Conservation (phyloP, 1,140 invertebrate species). For the Drosophila mayri region DNA sequence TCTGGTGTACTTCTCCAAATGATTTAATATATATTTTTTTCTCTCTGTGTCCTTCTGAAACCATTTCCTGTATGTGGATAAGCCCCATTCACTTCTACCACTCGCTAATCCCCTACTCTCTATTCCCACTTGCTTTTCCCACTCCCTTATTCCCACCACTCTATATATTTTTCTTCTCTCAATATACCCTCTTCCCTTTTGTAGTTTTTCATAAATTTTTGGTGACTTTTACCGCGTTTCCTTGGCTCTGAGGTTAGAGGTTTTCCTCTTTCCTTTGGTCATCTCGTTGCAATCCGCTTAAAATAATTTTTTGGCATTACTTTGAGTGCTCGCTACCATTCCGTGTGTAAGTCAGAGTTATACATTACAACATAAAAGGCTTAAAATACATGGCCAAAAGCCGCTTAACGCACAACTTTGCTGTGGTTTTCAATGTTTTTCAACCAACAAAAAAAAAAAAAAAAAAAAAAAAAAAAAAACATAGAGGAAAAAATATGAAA, state of each 20-base stretch:
- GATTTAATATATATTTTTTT: not conserved
- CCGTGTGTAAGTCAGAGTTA: conserved; percentile 44
- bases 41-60: not conserved
- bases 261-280: not conserved
- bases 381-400: conserved; percentile 62
- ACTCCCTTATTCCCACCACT: not conserved
- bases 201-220: conserved; percentile 68
- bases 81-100: not conserved
- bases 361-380: conserved; percentile 54
- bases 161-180: not conserved
- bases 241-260: not conserved
- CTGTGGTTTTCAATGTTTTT: conserved; percentile 49
- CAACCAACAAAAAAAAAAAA: not conserved
- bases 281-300: conserved; percentile 64
- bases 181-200: conserved; percentile 6
- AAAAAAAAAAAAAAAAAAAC: not conserved
- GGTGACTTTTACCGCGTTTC: conserved; percentile 33
- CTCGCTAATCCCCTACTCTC: not conserved
- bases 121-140: not conserved
- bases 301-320: conserved; percentile 81
- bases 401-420: conserved; percentile 68
- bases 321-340: conserved; percentile 44
- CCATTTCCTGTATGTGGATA: not conserved
- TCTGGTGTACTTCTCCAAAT: too few relatives aligned
- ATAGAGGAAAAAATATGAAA: too few relatives aligned